Evolutionary conservation across 2,797 vertebrate genomes (phyloP).

Genomic region (Protosalanx chinensis): DNA sequence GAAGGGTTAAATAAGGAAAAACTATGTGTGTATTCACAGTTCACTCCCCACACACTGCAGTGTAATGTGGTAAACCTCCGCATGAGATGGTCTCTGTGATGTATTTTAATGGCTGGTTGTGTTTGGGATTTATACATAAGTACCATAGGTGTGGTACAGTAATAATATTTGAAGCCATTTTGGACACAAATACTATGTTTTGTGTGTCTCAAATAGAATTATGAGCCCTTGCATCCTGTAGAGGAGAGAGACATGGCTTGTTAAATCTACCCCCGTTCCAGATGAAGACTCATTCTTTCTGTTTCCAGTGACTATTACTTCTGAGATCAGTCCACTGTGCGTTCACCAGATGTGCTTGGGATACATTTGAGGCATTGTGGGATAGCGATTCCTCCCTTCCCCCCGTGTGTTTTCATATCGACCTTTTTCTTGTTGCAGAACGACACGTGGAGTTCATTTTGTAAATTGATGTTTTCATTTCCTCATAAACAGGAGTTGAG

Average conservation of each 20-base stretch:
- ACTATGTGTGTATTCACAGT: neutral
- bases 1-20: neutral
- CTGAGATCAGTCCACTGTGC: neutral
- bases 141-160: neutral
- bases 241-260: too few relatives aligned
- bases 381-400: neutral
- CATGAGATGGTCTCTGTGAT: neutral
- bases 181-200: too few relatives aligned
- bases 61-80: neutral
- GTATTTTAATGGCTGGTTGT: neutral
- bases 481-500: conserved; percentile 35
- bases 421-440: conserved; percentile 37
- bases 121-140: neutral
- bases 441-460: conserved; percentile 39
- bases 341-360: neutral
- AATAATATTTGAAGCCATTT: neutral
- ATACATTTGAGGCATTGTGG: conserved; percentile 7
- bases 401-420: neutral
- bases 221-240: too few relatives aligned
- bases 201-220: too few relatives aligned
- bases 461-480: conserved; percentile 16
- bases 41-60: neutral
- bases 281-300: neutral
- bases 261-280: too few relatives aligned
- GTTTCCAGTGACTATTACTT: neutral